These are phyloP conservation scores for Amblyteles armatorius DNA, from an alignment of 2,888 invertebrate species.

Conservation along the genomic window DNA sequence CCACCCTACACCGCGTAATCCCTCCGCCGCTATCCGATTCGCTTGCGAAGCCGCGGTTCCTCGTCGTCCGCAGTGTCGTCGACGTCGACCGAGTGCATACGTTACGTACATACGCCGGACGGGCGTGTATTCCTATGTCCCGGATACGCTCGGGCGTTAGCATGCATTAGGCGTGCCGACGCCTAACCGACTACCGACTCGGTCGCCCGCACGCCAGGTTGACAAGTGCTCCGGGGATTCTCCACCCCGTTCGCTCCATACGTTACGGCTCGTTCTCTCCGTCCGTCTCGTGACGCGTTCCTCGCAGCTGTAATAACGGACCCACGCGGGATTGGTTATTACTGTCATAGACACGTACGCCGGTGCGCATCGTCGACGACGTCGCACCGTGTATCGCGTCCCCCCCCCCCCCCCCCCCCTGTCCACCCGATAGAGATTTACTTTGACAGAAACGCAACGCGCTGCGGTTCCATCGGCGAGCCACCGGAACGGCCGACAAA, in stretches of 20 bases:
- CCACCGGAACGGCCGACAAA: background rate
- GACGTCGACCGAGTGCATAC: conserved; percentile 33
- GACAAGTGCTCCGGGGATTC: conserved; percentile 71
- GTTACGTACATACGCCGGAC: conserved; percentile 20
- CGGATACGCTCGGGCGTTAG: conserved; percentile 61
- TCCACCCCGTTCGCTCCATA: conserved; percentile 8
- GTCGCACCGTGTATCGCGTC: conserved; percentile 38
- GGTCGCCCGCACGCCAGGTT: conserved; percentile 67
- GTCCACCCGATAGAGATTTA: conserved; percentile 63
- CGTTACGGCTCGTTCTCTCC: conserved; percentile 12
- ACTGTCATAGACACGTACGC: conserved; percentile 74
- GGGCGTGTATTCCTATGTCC: conserved; percentile 44
- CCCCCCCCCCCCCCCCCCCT: conserved; percentile 20
- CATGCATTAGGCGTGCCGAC: conserved; percentile 74
- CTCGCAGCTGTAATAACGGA: conserved; percentile 56
- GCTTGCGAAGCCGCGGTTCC: conserved; percentile 27
- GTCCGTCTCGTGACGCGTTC: conserved; percentile 56
- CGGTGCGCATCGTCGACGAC: conserved; percentile 29
- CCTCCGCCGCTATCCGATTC: conserved; percentile 6
- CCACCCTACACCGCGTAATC: too few species aligned
- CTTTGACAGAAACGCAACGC: conserved; percentile 42
- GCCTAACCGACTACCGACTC: conserved; percentile 63
- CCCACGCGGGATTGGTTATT: conserved; percentile 73
- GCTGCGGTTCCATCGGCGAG: conserved; percentile 18
- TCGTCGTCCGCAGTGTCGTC: conserved; percentile 39